These are phyloP conservation scores for Mastomys coucha DNA, from an alignment of 2,113 vertebrate species.

Conservation along the genomic window DNA sequence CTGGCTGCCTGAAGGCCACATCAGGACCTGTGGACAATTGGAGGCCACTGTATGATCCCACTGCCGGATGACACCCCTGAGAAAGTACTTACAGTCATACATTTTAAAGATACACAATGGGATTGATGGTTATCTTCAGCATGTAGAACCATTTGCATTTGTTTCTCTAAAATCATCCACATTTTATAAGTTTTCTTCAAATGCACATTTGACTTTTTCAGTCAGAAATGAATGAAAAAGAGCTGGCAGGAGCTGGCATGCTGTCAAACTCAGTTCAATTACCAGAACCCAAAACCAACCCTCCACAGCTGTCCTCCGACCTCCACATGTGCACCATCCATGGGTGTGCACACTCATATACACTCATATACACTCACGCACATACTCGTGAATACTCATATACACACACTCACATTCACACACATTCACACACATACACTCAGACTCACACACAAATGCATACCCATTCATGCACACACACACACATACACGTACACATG, in stretches of 20 bases:
- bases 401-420: too few relatives aligned
- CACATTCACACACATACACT: background rate
- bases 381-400: background rate
- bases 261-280: background rate
- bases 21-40: too few relatives aligned
- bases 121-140: background rate
- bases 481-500: too few relatives aligned
- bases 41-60: too few relatives aligned
- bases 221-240: slow-evolving; percentile 1
- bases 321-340: background rate
- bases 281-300: background rate
- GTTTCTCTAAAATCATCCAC: background rate
- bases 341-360: background rate
- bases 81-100: background rate
- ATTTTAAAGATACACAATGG: background rate
- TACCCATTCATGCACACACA: background rate
- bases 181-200: slow-evolving; percentile 50
- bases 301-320: background rate
- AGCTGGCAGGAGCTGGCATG: too few relatives aligned
- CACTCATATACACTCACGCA: background rate
- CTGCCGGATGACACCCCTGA: background rate
- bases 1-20: background rate
- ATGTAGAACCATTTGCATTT: background rate
- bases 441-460: too few relatives aligned
- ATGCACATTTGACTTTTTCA: background rate